These are phyloP conservation scores for Amphiura filiformis DNA, from an alignment of 35 echinoderm and acorn worm species.

Conservation along the genomic window DNA sequence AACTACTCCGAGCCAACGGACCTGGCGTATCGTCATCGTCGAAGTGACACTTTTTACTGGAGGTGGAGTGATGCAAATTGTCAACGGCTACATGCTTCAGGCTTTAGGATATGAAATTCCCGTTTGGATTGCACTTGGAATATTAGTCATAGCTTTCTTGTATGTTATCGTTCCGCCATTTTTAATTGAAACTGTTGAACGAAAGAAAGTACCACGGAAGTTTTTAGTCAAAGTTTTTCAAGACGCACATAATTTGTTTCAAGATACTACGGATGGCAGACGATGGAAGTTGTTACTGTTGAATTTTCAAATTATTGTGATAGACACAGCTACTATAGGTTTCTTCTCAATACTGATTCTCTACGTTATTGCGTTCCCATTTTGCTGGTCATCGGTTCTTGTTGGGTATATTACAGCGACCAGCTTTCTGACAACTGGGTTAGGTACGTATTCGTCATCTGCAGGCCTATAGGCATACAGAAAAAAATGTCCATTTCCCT, in stretches of 20 bases:
- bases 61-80: slow-evolving; percentile 24
- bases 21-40: slow-evolving; percentile 44
- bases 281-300: slow-evolving; percentile 38
- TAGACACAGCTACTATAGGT: neutral
- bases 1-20: slow-evolving; percentile 25
- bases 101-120: slow-evolving; percentile 36
- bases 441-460: slow-evolving; percentile 29
- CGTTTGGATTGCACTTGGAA: slow-evolving; percentile 29
- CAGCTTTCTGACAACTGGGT: slow-evolving; percentile 19
- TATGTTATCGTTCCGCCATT: slow-evolving; percentile 26
- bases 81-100: slow-evolving; percentile 38
- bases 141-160: slow-evolving; percentile 8
- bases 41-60: slow-evolving; percentile 32
- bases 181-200: slow-evolving; percentile 52
- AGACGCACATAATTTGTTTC: slow-evolving; percentile 34
- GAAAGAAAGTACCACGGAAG: neutral
- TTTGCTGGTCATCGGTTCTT: slow-evolving; percentile 38
- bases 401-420: slow-evolving; percentile 43
- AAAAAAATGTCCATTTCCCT: no score
- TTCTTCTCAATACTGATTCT: slow-evolving; percentile 21
- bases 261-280: slow-evolving; percentile 17
- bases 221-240: slow-evolving; percentile 13
- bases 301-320: slow-evolving; percentile 38
- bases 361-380: slow-evolving; percentile 41
- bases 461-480: no score